These are phyloP conservation scores for Drosophila atroscutellata DNA, from an alignment of 2,888 invertebrate genomes.

Conservation along the genomic window DNA sequence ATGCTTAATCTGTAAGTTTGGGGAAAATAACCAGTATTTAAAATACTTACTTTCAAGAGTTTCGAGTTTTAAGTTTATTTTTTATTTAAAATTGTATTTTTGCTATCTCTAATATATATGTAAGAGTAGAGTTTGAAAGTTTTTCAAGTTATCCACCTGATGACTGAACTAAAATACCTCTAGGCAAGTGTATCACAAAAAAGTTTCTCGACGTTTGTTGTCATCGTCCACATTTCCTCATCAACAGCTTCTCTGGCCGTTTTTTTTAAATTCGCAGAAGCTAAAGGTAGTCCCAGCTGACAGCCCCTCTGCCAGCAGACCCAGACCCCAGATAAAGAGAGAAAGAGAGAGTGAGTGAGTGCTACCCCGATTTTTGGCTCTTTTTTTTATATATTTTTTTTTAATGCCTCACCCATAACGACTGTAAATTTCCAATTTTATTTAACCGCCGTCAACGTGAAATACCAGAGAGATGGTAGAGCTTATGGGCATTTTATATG, in stretches of 20 bases:
- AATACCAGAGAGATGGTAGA: conserved; percentile 17
- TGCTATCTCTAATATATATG: background rate
- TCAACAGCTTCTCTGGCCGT: conserved; percentile 25
- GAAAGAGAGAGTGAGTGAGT: conserved; percentile 1
- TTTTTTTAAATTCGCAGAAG: conserved; percentile 66
- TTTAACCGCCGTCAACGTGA: conserved; percentile 58
- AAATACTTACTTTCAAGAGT: background rate
- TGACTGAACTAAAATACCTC: background rate
- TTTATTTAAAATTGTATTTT: background rate
- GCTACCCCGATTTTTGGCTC: background rate
- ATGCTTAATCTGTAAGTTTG: background rate
- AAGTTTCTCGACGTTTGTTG: conserved; percentile 39
- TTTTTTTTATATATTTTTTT: conserved; percentile 4
- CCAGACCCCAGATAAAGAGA: background rate
- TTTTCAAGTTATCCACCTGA: background rate
- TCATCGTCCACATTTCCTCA: conserved; percentile 24
- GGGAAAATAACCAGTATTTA: background rate
- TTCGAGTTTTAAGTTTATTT: background rate
- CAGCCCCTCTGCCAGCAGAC: conserved; percentile 34
- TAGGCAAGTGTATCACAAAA: conserved; percentile 20
- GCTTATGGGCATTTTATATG: conserved; percentile 66
- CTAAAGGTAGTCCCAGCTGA: conserved; percentile 60
- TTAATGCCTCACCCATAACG: conserved; percentile 52
- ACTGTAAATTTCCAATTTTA: conserved; percentile 77
- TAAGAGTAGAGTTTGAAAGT: background rate